Base-by-base conservation (phyloP, 2,113 vertebrate species). In the Lophius piscatorius region DNA sequence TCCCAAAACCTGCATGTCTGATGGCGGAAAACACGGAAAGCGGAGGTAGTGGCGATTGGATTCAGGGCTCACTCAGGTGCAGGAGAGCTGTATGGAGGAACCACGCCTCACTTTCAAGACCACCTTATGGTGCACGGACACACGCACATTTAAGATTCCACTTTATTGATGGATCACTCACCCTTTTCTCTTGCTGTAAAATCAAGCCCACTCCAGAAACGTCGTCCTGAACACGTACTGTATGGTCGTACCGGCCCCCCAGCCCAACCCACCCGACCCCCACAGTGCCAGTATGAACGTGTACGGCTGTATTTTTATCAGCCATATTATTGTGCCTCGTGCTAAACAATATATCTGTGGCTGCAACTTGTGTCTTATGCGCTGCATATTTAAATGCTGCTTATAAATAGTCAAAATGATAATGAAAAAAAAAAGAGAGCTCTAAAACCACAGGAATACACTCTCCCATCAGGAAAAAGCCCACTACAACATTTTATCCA, bases 1-100 rank as follows among this genome's bases (percentile, higher is more conserved):
- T 41, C 97, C 96, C 14, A 96, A 96, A 89, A 99, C 97, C 71
- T 98, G 97, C 92, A 93, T 99, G 62, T 92, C 91, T 0, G 95
- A 95, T 11, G 89, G 85, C 7, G 91, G 91, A 36, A 76, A 87
- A 9, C 70, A 64, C 0, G 89, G 92, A 33, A 91, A 88, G 22
- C 86, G 90, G 80, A 84, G 90, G 54, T 93, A 90, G 83, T 95
- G 87, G 93, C 29, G 8, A 10, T 3, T 31, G 29, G 9, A 9
- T 31, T 31, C 9, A 31, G 29, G 9, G 9, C 9, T 31, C 29
- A 31, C 29, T 31, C 9, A 31, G 5, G 29, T n/a, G 29, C 35
- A 6, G 28, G 23, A 31, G 29, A 31, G 10, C 58, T 16, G n/a
- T 35, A 1, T 24, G 34, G 63, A 24, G 55, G 31, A 29, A n/a